phyloP scores from a whole-genome alignment of 2,113 vertebrate species.

The Saccopteryx bilineata region DNA sequence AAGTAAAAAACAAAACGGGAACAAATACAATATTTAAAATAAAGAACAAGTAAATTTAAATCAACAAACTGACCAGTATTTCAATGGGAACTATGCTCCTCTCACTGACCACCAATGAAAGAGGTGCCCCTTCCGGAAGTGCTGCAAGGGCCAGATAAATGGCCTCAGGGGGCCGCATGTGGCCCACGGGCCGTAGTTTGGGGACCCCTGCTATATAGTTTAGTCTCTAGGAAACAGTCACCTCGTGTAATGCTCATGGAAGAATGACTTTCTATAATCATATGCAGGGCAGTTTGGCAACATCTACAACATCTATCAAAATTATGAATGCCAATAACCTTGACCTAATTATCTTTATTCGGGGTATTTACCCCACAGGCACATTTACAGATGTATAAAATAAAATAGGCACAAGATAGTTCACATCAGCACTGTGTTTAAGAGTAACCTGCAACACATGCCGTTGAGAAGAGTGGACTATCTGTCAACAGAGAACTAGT shows the following conservation, averaged over 20 bases:
- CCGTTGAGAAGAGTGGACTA: background rate
- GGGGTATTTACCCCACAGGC: background rate
- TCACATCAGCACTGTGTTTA: background rate
- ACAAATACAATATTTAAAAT: too few relatives aligned
- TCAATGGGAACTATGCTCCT: too few relatives aligned
- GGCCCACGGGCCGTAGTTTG: too few relatives aligned
- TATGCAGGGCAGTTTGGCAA: background rate
- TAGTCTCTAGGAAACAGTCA: background rate
- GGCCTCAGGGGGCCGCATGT: too few relatives aligned
- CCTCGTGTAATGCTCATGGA: background rate
- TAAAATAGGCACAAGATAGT: background rate
- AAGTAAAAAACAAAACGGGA: too few relatives aligned
- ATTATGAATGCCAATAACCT: slow-evolving; percentile 51
- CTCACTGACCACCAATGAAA: too few relatives aligned
- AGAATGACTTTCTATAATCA: background rate
- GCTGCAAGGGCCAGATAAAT: too few relatives aligned
- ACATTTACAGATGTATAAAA: slow-evolving; percentile 2
- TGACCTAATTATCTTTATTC: slow-evolving; percentile 37
- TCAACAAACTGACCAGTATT: too few relatives aligned
- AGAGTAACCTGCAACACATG: background rate
- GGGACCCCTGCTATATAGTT: background rate
- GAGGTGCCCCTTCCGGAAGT: too few relatives aligned
- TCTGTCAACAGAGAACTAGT: background rate
- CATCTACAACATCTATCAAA: slow-evolving; percentile 39
- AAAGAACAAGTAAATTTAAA: too few relatives aligned